A percentile compares a stretch with the other conserved stretches of the same genome.
These are phyloP conservation scores for Eupithecia subfuscata DNA, from an alignment of 2,888 invertebrate species.

Conservation along the genomic window DNA sequence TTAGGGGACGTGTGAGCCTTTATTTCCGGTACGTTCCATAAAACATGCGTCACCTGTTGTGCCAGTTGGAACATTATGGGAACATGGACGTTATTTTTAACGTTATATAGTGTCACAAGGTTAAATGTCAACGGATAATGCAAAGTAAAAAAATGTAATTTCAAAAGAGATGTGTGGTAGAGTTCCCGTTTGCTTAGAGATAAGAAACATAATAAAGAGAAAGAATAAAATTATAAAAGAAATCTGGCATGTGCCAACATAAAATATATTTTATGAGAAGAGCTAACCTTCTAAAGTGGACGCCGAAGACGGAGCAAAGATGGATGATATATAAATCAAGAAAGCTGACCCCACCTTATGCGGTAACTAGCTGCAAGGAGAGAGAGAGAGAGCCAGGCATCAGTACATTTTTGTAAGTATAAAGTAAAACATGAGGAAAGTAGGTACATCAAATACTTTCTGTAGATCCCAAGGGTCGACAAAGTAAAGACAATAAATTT, in stretches of 20 bases:
- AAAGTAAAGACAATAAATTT: background rate
- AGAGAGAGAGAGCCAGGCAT: background rate
- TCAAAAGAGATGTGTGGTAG: background rate
- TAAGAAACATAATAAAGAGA: background rate
- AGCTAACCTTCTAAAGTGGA: background rate
- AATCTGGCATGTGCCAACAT: too few species aligned
- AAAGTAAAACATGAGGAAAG: too few species aligned
- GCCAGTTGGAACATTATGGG: slow-evolving; percentile 26
- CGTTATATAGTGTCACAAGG: background rate
- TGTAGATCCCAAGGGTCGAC: background rate
- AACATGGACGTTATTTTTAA: slow-evolving; percentile 23
- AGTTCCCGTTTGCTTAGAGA: background rate
- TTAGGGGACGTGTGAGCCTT: slow-evolving; percentile 39
- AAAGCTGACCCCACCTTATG: background rate
- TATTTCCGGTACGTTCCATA: slow-evolving; percentile 32
- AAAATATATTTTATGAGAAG: background rate
- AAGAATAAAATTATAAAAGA: background rate
- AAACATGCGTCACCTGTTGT: slow-evolving; percentile 43
- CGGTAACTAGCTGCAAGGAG: background rate
- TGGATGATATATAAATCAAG: background rate
- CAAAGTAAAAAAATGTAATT: background rate
- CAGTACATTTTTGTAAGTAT: too few species aligned
- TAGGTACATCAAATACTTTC: background rate
- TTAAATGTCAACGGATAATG: background rate
- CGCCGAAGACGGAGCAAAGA: background rate